phyloP scores from a whole-genome alignment of 1,140 invertebrate species.

The Marisa cornuarietis region DNA sequence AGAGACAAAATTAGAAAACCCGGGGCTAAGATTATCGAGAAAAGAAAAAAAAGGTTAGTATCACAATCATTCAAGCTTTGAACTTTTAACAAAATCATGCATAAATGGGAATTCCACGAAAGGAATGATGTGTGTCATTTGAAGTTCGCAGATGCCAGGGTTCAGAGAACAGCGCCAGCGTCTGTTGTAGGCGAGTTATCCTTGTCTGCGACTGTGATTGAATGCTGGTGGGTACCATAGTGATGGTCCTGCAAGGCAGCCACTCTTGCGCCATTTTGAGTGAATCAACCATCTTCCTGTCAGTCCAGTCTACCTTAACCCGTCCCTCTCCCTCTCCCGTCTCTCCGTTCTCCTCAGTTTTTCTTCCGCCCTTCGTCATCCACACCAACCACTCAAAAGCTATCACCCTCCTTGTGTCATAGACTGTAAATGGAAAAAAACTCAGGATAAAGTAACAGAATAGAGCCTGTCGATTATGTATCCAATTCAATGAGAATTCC shows the following conservation, averaged over 20 bases:
- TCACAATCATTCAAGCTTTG: too few species aligned
- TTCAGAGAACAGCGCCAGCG: too few species aligned
- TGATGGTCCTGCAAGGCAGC: neutral
- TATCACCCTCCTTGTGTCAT: neutral
- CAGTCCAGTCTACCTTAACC: neutral
- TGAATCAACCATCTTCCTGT: neutral
- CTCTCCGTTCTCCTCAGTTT: neutral
- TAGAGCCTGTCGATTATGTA: constrained; percentile 2
- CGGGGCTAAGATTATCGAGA: too few species aligned
- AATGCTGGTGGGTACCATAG: too few species aligned
- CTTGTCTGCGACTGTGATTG: too few species aligned
- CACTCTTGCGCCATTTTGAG: neutral
- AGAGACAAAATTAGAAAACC: too few species aligned
- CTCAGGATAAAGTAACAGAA: constrained; percentile 7
- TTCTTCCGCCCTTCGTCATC: neutral
- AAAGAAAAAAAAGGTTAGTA: too few species aligned
- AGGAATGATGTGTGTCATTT: too few species aligned
- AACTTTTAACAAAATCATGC: too few species aligned
- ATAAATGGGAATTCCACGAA: too few species aligned
- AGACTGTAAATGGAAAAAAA: constrained; percentile 5
- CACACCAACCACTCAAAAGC: neutral
- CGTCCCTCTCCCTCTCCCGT: neutral
- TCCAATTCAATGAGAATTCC: neutral
- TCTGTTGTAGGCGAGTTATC: too few species aligned
- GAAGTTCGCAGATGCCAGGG: too few species aligned